Evolutionary conservation across 2,797 vertebrate species (phyloP).

Genomic region (Eptatretus atami): DNA sequence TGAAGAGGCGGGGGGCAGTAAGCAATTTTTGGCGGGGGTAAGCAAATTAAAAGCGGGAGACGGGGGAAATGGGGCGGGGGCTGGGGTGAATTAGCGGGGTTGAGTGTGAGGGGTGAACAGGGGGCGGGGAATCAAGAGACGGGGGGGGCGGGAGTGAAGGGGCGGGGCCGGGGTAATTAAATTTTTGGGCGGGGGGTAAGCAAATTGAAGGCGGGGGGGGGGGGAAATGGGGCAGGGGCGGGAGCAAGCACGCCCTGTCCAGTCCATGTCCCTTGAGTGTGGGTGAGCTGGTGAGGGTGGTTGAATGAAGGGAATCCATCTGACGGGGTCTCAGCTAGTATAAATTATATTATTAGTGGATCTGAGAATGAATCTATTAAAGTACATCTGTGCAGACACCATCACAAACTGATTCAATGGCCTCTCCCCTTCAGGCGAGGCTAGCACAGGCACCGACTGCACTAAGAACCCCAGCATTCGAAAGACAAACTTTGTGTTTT

Average conservation of each 20-base stretch:
- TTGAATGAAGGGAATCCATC: neutral
- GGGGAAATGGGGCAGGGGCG: neutral
- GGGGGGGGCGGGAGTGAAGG: neutral
- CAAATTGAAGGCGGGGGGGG: neutral
- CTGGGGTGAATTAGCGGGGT: neutral
- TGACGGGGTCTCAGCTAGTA: neutral
- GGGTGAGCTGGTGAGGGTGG: neutral
- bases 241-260: neutral
- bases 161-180: neutral
- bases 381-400: neutral
- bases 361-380: neutral
- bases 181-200: neutral
- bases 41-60: neutral
- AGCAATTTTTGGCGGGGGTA: too few species aligned
- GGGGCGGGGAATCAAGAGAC: neutral
- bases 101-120: neutral
- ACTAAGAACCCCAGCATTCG: too few species aligned
- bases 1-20: too few species aligned
- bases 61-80: neutral
- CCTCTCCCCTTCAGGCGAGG: too few species aligned
- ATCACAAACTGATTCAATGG: too few species aligned
- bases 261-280: neutral
- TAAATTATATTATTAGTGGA: neutral
- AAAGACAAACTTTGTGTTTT: too few species aligned
- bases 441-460: too few species aligned